Evolutionary conservation across 2,888 invertebrate genomes (phyloP), one percentile per base, ranked within the genome.

Genomic region (Cheilosia scutellata): DNA sequence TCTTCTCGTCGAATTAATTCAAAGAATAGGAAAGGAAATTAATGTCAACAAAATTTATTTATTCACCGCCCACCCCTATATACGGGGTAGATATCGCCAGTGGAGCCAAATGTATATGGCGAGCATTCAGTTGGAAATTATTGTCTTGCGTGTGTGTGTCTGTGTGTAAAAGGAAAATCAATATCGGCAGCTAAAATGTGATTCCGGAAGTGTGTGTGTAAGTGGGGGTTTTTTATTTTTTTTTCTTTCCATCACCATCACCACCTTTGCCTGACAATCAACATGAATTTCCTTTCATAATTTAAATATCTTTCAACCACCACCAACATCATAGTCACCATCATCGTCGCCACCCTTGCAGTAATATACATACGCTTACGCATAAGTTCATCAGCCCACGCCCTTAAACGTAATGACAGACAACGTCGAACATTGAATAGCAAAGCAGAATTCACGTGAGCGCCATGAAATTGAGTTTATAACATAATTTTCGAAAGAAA

Each of bases 41-140:
- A 71, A 82, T 82, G 70, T 70, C 82, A 82, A 82, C 76, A 82
- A 76, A 82, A 47, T 76, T 65, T 63, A 76, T 76, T 76, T 65
- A 70, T 63, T 16, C 51, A 55, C 9, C 62, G 25, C 11, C 47
- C 27, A 40, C 58, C 40, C 20, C 5, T 2, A 27, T 20, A 20
- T 20, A 20, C 20, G 20, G 20, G 4, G 2, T 33, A 11, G 9
- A 4, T 37, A 11, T 37, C 37, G 37, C 37, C 1, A 29, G 29
- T 65, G 62, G 63, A 71, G 65, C 27, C 51, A 51, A 57, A 75
- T 57, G 29, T 62, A 40, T 74, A 11, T 9, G 51, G 11, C 53
- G 40, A 42, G 31, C 51, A 27, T 63, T 40, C 42, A 44, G 44
- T 49, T 60, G 65, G 37, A 77, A 72, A 82, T 77, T 72, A 77